Percentiles rank a stretch among this genome's conserved stretches.
phyloP scores from a whole-genome alignment of 2,888 invertebrate genomes.

The Cheilosia grossa region DNA sequence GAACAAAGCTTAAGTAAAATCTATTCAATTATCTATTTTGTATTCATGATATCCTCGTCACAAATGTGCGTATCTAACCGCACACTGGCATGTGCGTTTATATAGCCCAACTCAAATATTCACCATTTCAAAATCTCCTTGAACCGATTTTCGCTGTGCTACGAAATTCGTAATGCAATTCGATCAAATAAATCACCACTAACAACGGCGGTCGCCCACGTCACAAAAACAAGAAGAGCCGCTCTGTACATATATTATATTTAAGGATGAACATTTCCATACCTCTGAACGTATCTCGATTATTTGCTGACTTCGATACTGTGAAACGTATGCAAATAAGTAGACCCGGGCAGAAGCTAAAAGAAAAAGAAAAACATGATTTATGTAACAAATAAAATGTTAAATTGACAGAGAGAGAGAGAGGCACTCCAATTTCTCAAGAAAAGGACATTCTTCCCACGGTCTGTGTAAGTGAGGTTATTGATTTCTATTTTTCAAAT shows the following conservation, averaged over 20 bases:
- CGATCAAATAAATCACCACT: no score
- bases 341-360: background rate
- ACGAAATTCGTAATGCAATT: no score
- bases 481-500: slow-evolving; percentile 21
- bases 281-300: background rate
- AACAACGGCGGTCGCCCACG: background rate
- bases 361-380: background rate
- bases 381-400: background rate
- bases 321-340: background rate
- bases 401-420: background rate
- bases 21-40: no score
- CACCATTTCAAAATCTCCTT: no score
- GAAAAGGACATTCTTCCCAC: slow-evolving; percentile 16
- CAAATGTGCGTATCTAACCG: no score
- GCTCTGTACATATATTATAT: background rate
- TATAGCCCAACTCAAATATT: no score
- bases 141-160: no score
- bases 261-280: background rate
- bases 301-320: background rate
- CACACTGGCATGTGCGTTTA: no score
- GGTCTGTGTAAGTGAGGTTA: slow-evolving; percentile 4
- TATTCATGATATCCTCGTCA: no score
- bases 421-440: background rate
- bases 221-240: background rate
- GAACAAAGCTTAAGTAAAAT: no score